Conservation (phyloP, 2,797 vertebrate genomes). For the Enteromius trimaculatus region DNA sequence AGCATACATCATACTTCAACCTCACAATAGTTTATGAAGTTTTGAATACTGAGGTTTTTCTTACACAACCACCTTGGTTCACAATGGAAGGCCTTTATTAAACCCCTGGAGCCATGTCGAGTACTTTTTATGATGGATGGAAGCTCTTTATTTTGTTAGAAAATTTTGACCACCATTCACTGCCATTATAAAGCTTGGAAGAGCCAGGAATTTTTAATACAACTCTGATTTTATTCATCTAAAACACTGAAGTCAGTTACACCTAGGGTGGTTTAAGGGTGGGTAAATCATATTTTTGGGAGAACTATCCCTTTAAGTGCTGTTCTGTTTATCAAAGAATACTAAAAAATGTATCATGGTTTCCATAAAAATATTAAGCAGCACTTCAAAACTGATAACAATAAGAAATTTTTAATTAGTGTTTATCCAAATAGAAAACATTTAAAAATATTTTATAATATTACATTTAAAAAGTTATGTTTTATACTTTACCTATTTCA, state of each 20-base stretch:
- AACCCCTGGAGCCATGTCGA: background rate
- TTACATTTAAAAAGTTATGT: background rate
- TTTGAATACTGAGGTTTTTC: background rate
- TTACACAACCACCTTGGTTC: background rate
- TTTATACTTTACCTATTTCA: constrained; percentile 74
- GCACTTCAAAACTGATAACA: background rate
- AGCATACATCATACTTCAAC: background rate
- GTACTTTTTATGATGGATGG: background rate
- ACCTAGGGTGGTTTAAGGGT: background rate
- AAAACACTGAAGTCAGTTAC: background rate
- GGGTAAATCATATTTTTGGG: background rate
- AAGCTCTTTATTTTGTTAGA: background rate
- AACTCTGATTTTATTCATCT: background rate
- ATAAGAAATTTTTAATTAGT: background rate
- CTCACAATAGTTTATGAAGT: background rate
- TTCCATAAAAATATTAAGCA: constrained; percentile 5
- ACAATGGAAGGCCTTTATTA: background rate
- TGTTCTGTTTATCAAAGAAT: background rate
- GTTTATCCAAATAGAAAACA: background rate
- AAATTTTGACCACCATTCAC: background rate
- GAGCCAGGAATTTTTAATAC: background rate
- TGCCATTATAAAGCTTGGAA: background rate
- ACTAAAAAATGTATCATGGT: background rate
- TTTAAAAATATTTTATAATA: background rate
- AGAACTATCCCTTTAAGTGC: background rate